Evolutionary conservation across 2,113 vertebrate genomes (phyloP).

Genomic region (Xiphophorus maculatus): DNA sequence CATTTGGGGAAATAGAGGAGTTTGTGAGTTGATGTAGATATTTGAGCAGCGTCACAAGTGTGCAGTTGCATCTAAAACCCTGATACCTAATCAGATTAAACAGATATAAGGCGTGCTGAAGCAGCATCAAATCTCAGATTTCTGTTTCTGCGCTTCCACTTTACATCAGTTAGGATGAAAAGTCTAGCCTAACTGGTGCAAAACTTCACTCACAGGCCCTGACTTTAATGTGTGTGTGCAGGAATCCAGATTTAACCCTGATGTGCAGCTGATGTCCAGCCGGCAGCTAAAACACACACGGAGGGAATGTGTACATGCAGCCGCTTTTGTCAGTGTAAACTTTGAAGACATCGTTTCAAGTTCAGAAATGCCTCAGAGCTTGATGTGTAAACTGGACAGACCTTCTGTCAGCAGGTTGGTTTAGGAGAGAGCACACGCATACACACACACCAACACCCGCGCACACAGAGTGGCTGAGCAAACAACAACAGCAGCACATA

Average conservation of each 20-base stretch:
- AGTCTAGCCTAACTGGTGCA: background rate
- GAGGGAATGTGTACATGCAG: slow-evolving; percentile 20
- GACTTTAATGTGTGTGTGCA: background rate
- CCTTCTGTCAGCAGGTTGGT: slow-evolving; percentile 75
- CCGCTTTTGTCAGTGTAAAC: slow-evolving; percentile 59
- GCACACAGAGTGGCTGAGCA: slow-evolving; percentile 60
- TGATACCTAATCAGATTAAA: background rate
- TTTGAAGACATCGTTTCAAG: slow-evolving; percentile 53
- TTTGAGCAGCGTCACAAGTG: background rate
- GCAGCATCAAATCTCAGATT: background rate
- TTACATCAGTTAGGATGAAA: background rate
- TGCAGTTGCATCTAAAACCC: background rate
- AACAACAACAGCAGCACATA: slow-evolving; percentile 68
- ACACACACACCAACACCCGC: slow-evolving; percentile 17
- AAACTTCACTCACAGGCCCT: background rate
- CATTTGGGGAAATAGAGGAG: background rate
- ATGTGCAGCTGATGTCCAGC: slow-evolving; percentile 1
- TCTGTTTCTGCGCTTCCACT: background rate
- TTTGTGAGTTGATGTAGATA: background rate
- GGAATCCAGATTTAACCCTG: slow-evolving; percentile 9
- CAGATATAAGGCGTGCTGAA: background rate
- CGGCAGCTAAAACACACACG: slow-evolving; percentile 47
- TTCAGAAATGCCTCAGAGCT: slow-evolving; percentile 40
- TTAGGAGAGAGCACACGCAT: slow-evolving; percentile 56
- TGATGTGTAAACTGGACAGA: slow-evolving; percentile 58